Evolutionary conservation across 2,797 vertebrate genomes (phyloP), one percentile per base, ranked within the genome.

Genomic region (Liasis olivaceus): DNA sequence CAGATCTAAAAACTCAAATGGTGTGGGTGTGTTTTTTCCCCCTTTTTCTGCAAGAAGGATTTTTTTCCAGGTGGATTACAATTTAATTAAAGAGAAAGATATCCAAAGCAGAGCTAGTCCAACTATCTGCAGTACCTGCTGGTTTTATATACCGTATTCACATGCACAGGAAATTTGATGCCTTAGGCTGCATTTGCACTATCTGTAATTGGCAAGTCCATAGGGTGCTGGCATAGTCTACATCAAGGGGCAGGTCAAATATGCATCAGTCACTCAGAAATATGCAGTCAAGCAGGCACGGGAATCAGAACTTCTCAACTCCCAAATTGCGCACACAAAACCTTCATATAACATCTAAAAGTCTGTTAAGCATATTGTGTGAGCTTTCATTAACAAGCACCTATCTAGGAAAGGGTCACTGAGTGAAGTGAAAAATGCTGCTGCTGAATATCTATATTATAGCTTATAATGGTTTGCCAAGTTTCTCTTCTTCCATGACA

Each of bases 11-110:
- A 92, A 0, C 4, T 92, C 24, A 93, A 94, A 93, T 95, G 72
- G 72, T 24, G 15, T 26, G 69, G 93, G 81, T 93, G 89, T 17
- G 81, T 62, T 89, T 31, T 22, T 12, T 13, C 28, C 28, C 6
- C 17, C n/a, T 93, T 95, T 95, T 89, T 91, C 17, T 92, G 94
- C 90, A 92, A 91, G 63, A 94, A 92, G 91, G 95, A 94, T 51
- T 51, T 51, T 77, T 95, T 87, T 58, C 26, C 86, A 93, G 88
- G 87, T 36, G 26, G 12, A 85, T 91, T 93, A 94, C 87, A 56
- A 94, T 93, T 63, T 90, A 89, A 93, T 86, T 95, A 90, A 54
- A 72, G 89, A 89, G 81, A 89, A 91, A 91, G 84, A 31, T 85
- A 62, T 81, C 81, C 94, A 59, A 1, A 2, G 63, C 92, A 69